Conservation (phyloP, 2,113 vertebrate genomes). For the Dromiciops gliroides region DNA sequence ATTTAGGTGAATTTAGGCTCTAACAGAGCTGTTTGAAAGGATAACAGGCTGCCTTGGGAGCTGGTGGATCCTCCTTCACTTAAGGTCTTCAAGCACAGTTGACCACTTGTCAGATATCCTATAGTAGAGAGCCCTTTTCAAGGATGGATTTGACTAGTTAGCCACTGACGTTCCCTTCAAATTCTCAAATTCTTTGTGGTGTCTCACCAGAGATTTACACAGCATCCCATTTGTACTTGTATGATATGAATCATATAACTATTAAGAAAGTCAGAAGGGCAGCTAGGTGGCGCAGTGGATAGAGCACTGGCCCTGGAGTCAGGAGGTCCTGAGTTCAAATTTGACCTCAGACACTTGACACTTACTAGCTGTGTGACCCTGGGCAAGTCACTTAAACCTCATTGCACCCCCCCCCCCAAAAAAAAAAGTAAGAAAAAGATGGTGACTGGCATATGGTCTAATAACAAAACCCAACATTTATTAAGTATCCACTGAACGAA, state of each 20-base stretch:
- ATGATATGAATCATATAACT: neutral
- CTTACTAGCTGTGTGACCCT: too few species aligned
- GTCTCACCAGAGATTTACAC: neutral
- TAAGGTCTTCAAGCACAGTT: too few species aligned
- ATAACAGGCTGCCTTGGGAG: neutral
- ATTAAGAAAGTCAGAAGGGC: neutral
- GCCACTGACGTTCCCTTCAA: neutral
- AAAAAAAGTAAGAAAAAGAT: neutral
- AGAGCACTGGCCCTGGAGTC: too few species aligned
- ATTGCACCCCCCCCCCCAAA: too few species aligned
- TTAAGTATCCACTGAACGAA: neutral
- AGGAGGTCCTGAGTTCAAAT: too few species aligned
- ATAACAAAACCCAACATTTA: neutral
- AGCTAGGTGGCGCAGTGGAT: too few species aligned
- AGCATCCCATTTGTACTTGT: neutral
- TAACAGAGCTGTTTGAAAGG: too few species aligned
- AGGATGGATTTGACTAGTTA: neutral
- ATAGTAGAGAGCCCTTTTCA: neutral
- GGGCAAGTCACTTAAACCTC: too few species aligned
- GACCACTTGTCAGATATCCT: neutral
- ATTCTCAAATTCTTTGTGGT: neutral
- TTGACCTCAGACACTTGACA: too few species aligned
- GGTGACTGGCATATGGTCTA: neutral
- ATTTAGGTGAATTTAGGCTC: too few species aligned
- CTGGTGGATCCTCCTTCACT: too few species aligned